Percentiles rank a stretch among this genome's conserved stretches.
These are phyloP conservation scores for Whitmania pigra DNA, from an alignment of 1,140 invertebrate species.

Conservation along the genomic window DNA sequence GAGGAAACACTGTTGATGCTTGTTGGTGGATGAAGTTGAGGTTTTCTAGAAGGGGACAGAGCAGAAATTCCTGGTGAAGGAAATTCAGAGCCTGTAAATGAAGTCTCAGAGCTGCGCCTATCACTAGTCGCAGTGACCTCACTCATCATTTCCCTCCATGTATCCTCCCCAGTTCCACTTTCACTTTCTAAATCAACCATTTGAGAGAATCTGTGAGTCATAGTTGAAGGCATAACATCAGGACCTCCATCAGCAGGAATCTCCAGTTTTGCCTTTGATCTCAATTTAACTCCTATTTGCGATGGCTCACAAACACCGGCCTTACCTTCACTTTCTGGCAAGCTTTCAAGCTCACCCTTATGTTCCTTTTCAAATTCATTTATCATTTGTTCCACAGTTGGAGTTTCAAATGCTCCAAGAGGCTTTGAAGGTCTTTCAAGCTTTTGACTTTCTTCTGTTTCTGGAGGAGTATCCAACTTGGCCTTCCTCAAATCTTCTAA, in stretches of 20 bases:
- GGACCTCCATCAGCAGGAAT: constrained; percentile 4
- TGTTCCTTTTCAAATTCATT: constrained; percentile 19
- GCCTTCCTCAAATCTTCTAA: constrained; percentile 64
- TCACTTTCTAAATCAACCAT: constrained; percentile 7
- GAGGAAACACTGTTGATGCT: too few relatives aligned
- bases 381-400: constrained; percentile 38
- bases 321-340: background rate
- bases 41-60: background rate
- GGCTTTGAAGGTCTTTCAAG: constrained; percentile 68
- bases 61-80: background rate
- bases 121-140: background rate
- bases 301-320: background rate
- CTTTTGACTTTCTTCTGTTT: constrained; percentile 43
- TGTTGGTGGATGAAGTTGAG: too few relatives aligned
- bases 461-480: constrained; percentile 61
- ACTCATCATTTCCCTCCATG: background rate
- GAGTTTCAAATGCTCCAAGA: constrained; percentile 60
- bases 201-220: background rate
- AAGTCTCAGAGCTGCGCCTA: background rate
- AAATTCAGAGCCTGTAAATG: background rate
- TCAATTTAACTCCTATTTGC: background rate
- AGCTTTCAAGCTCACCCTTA: background rate
- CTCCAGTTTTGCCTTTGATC: background rate
- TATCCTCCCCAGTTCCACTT: constrained; percentile 6
- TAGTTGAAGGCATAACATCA: background rate